Conservation (phyloP, 2,113 vertebrate species). For the Bostrychus sinensis region DNA sequence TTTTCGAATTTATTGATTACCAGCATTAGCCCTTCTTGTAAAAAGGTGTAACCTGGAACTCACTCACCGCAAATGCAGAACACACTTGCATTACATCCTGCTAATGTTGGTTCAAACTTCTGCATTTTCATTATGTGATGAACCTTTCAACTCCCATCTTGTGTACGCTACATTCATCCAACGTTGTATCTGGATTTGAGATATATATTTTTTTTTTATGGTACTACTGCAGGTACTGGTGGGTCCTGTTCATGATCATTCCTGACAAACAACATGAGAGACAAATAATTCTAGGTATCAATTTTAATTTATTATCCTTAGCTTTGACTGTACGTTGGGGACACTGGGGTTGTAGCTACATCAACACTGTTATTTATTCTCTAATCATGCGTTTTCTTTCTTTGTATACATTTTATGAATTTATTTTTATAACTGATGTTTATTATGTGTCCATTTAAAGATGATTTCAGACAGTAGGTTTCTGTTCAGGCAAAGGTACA, state of each 20-base stretch:
- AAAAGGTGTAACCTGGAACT: too few relatives aligned
- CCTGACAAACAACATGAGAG: slow-evolving; percentile 25
- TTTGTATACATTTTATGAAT: slow-evolving; percentile 54
- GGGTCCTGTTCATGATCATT: slow-evolving; percentile 32
- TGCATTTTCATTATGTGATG: slow-evolving; percentile 10
- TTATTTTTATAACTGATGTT: slow-evolving; percentile 54
- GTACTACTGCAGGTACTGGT: slow-evolving; percentile 28
- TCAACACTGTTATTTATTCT: slow-evolving; percentile 75
- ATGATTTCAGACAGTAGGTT: too few relatives aligned
- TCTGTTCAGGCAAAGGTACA: slow-evolving; percentile 27
- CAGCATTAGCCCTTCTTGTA: too few relatives aligned
- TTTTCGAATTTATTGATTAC: too few relatives aligned
- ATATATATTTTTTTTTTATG: slow-evolving; percentile 26
- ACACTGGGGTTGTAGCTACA: slow-evolving; percentile 75
- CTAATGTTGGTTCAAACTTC: slow-evolving; percentile 1
- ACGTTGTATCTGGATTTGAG: background rate
- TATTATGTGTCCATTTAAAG: too few relatives aligned
- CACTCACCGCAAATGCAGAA: background rate
- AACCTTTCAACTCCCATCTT: slow-evolving; percentile 4
- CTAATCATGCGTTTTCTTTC: slow-evolving; percentile 63
- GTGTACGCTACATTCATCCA: too few relatives aligned
- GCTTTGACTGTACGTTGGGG: slow-evolving; percentile 62
- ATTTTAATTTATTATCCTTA: slow-evolving; percentile 74
- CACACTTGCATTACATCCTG: background rate
- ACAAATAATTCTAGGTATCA: slow-evolving; percentile 54